Conservation (phyloP, 2,113 vertebrate genomes). For the Nerophis lumbriciformis region DNA sequence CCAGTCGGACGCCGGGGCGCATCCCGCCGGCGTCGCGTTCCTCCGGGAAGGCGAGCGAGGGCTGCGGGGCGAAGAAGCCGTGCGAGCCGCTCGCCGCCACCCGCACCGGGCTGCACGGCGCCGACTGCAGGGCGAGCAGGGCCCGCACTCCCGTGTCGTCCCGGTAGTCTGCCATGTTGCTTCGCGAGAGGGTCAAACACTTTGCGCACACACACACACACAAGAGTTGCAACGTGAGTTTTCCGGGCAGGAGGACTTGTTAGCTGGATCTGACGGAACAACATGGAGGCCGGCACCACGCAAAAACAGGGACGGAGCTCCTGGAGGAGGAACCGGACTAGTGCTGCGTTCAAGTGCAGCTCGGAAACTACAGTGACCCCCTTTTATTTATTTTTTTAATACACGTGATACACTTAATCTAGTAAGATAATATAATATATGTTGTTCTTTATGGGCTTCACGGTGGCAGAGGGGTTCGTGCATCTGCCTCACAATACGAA, state of each 20-base stretch:
- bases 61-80: constrained; percentile 53
- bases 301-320: constrained; percentile 49
- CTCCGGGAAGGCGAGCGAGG: constrained; percentile 51
- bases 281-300: constrained; percentile 65
- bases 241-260: constrained; percentile 54
- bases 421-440: no score
- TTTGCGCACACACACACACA: constrained; percentile 37
- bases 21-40: constrained; percentile 42
- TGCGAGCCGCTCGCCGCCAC: constrained; percentile 65
- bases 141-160: constrained; percentile 87
- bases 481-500: no score
- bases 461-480: no score
- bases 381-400: no score
- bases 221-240: constrained; percentile 64
- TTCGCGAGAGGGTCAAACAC: constrained; percentile 23
- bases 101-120: constrained; percentile 81
- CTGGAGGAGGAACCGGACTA: constrained; percentile 30
- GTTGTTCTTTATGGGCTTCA: no score
- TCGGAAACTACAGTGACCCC: not conserved
- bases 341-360: constrained; percentile 26
- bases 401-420: no score
- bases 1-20: constrained; percentile 56
- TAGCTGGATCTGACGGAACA: constrained; percentile 69
- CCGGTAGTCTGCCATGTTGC: constrained; percentile 83
- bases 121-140: constrained; percentile 83